These are phyloP conservation scores for Phocoena sinus DNA, from an alignment of 2,113 vertebrate species.

Conservation along the genomic window DNA sequence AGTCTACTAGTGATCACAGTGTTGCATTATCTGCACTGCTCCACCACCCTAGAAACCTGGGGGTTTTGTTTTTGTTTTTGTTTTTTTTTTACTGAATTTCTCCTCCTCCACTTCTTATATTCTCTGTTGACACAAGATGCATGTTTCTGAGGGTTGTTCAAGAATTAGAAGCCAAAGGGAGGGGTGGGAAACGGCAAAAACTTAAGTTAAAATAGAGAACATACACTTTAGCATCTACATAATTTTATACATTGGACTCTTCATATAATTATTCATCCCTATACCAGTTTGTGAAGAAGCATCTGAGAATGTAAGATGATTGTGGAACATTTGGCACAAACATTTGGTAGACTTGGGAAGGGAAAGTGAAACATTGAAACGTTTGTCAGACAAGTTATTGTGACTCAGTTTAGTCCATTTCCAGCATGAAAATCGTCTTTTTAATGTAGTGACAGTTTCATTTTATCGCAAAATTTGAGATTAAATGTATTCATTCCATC, in stretches of 20 bases:
- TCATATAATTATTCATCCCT: not conserved
- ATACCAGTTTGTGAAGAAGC: not conserved
- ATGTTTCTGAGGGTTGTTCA: not conserved
- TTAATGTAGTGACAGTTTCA: not conserved
- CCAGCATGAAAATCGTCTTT: constrained; percentile 25
- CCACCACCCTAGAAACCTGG: not conserved
- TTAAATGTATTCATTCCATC: not conserved
- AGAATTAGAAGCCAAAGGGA: not conserved
- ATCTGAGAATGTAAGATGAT: not conserved
- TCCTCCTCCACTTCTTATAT: not conserved
- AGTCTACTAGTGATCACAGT: not conserved
- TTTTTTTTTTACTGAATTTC: not conserved
- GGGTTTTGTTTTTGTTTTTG: not conserved
- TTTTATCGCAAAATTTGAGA: not conserved
- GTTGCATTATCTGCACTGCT: not conserved
- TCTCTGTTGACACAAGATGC: not conserved
- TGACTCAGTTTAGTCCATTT: not conserved
- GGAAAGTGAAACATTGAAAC: constrained; percentile 2
- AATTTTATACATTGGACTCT: not conserved
- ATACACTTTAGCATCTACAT: not conserved
- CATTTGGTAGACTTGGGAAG: not conserved
- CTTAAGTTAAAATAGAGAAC: not conserved
- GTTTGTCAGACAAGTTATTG: not conserved
- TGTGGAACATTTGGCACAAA: not conserved
- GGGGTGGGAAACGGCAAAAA: not conserved